Conservation (phyloP, 2,113 vertebrate species). For the Lepus timidus region DNA sequence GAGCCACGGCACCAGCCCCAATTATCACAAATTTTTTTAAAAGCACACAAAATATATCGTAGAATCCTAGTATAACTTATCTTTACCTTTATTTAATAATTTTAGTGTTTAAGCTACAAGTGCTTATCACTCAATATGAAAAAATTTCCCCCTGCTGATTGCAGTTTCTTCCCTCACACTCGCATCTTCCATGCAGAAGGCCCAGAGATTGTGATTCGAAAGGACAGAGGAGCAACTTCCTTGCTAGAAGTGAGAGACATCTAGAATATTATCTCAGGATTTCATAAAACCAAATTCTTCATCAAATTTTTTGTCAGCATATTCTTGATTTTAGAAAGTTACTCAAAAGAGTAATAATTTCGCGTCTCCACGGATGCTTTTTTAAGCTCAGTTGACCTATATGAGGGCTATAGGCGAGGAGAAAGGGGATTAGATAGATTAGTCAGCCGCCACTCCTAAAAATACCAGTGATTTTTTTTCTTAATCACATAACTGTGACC, state of each 20-base stretch:
- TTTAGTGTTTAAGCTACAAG: conserved; percentile 14
- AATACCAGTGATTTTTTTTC: conserved; percentile 77
- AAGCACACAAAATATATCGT: background rate
- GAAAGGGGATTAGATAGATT: conserved; percentile 77
- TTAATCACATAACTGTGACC: conserved; percentile 80
- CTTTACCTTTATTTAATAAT: background rate
- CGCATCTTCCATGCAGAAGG: background rate
- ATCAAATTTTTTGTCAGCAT: background rate
- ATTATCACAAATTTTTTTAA: background rate
- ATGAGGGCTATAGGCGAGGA: conserved; percentile 52
- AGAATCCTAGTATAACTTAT: background rate
- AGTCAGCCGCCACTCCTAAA: conserved; percentile 79
- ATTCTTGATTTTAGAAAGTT: conserved; percentile 31
- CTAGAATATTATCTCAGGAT: background rate
- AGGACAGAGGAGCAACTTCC: background rate
- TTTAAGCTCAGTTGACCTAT: conserved; percentile 81
- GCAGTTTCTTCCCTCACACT: background rate
- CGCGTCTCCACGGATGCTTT: conserved; percentile 67
- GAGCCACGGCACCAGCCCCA: too few relatives aligned
- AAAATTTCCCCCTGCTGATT: background rate
- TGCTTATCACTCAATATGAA: background rate
- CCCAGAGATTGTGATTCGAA: background rate
- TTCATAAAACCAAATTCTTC: conserved; percentile 42
- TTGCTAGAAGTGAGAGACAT: background rate
- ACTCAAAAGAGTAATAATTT: conserved; percentile 36